Evolutionary conservation across 2,888 invertebrate genomes (phyloP).

Genomic region (Hypercompe scribonia): DNA sequence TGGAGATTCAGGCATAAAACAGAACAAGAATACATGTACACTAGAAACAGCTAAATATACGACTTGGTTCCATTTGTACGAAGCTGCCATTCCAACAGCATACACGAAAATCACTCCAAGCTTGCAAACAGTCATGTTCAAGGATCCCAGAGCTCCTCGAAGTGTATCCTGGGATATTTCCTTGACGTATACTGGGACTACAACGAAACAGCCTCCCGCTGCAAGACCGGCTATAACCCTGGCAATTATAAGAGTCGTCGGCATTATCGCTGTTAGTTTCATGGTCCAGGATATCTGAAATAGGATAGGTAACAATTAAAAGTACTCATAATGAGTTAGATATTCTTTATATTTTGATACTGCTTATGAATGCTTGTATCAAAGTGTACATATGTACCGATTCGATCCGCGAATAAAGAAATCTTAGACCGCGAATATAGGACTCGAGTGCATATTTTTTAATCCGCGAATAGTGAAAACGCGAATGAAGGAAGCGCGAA

Average conservation of each 20-base stretch:
- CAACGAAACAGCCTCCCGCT: constrained; percentile 70
- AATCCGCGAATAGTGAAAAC: too few species aligned
- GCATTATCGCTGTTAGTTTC: constrained; percentile 60
- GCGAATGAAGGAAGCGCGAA: too few species aligned
- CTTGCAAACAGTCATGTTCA: constrained; percentile 75
- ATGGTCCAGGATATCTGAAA: constrained; percentile 74
- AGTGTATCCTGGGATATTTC: constrained; percentile 71
- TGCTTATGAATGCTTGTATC: background rate
- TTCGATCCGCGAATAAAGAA: too few species aligned
- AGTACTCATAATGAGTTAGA: background rate
- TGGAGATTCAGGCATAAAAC: constrained; percentile 77
- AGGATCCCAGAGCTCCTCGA: constrained; percentile 68
- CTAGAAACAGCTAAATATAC: constrained; percentile 64
- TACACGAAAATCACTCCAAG: constrained; percentile 76
- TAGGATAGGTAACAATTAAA: background rate
- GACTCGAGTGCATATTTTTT: too few species aligned
- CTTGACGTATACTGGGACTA: constrained; percentile 70
- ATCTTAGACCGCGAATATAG: too few species aligned
- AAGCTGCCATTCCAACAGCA: constrained; percentile 63
- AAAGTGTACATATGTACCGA: background rate
- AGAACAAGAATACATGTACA: constrained; percentile 62
- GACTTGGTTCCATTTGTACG: constrained; percentile 64
- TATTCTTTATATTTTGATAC: background rate
- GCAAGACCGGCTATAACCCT: constrained; percentile 68
- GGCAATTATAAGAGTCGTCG: constrained; percentile 61